These are phyloP conservation scores for Calameuta filiformis DNA, from an alignment of 2,888 invertebrate species.

Conservation along the genomic window DNA sequence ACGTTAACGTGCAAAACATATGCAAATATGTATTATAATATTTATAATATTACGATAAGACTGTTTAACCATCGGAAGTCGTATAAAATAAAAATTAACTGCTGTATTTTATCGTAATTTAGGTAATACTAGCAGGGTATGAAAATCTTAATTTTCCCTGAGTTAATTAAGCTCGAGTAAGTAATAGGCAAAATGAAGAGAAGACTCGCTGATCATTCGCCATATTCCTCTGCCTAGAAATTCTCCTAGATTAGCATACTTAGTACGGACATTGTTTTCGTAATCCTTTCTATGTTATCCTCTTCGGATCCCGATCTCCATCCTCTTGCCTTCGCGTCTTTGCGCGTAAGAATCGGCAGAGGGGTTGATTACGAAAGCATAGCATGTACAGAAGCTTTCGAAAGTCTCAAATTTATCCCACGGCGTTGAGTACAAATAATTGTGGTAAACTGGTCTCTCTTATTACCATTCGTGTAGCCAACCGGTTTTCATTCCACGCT, in stretches of 20 bases:
- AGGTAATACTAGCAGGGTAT: neutral
- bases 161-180: neutral
- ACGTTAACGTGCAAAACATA: neutral
- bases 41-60: neutral
- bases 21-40: neutral
- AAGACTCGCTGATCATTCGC: neutral
- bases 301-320: neutral
- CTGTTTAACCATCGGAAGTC: neutral
- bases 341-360: neutral
- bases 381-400: neutral
- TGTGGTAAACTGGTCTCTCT: neutral
- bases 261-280: conserved; percentile 40
- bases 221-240: neutral
- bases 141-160: neutral
- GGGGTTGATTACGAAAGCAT: neutral
- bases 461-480: neutral
- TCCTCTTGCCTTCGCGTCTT: neutral
- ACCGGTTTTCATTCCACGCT: neutral
- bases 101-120: neutral
- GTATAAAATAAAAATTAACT: neutral
- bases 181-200: neutral
- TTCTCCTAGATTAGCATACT: conserved; percentile 35
- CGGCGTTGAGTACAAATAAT: neutral
- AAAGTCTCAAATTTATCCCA: neutral
- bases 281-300: conserved; percentile 24